Conservation (phyloP, 2,113 vertebrate genomes). For the Apistogramma diplotaenia region DNA sequence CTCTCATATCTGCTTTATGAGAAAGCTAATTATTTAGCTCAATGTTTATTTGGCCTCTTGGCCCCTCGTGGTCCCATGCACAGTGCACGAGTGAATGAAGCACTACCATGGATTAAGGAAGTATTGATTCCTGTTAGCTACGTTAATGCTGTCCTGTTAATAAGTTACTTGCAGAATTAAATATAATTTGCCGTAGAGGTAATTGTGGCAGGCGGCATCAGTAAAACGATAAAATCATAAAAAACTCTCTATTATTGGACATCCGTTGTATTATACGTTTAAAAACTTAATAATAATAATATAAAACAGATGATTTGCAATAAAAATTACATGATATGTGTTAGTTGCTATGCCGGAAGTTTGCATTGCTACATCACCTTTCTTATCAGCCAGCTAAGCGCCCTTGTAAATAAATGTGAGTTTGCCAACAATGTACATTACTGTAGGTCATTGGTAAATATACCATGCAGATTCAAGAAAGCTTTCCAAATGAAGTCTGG, state of each 20-base stretch:
- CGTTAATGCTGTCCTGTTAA: neutral
- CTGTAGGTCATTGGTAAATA: neutral
- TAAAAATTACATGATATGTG: neutral
- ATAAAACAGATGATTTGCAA: neutral
- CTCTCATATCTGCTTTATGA: conserved; percentile 29
- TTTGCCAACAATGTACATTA: neutral
- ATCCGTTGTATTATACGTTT: neutral
- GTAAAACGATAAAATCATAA: neutral
- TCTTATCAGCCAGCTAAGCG: neutral
- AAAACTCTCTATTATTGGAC: neutral
- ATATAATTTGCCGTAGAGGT: neutral
- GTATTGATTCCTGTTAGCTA: neutral
- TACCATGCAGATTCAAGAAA: neutral
- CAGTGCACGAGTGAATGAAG: neutral
- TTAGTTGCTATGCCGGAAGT: neutral
- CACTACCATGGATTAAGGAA: fast-evolving
- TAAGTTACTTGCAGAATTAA: neutral
- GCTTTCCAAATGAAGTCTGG: neutral
- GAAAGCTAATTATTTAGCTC: conserved; percentile 19
- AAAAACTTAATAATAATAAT: neutral
- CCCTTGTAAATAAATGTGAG: neutral
- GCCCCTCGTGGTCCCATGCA: neutral
- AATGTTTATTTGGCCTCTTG: neutral
- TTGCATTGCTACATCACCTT: neutral
- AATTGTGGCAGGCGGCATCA: neutral